These are phyloP conservation scores for Myopa testacea DNA, from an alignment of 2,888 invertebrate species.

Conservation along the genomic window DNA sequence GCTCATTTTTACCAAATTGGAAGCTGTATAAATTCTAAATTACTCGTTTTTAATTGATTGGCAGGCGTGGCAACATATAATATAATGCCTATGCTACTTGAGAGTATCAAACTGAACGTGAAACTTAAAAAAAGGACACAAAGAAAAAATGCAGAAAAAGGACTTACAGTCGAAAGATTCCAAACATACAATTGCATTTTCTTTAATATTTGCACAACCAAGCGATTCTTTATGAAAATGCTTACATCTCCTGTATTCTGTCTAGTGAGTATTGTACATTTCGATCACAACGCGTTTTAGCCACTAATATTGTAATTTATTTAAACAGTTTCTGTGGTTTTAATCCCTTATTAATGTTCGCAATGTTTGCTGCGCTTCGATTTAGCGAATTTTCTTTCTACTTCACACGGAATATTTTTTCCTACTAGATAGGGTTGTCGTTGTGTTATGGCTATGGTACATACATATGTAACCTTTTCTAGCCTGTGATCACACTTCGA, in stretches of 20 bases:
- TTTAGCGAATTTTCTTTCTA: constrained; percentile 31
- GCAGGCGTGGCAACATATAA: not conserved
- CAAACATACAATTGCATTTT: not conserved
- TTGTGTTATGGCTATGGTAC: too few species aligned
- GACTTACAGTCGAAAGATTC: not conserved
- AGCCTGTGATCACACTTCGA: too few species aligned
- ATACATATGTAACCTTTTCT: too few species aligned
- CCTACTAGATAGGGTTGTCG: not conserved
- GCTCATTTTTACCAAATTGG: too few species aligned
- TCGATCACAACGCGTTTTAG: not conserved
- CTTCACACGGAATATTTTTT: constrained; percentile 34
- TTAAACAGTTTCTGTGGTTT: not conserved
- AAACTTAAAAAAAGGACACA: not conserved
- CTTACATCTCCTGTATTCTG: not conserved
- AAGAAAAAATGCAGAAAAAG: not conserved
- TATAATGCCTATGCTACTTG: not conserved
- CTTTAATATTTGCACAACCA: constrained; percentile 28
- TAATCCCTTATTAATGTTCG: constrained; percentile 19
- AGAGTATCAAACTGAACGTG: too few species aligned
- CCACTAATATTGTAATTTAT: not conserved
- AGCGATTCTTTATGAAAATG: constrained; percentile 8
- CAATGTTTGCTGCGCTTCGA: constrained; percentile 20
- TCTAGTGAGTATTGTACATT: not conserved
- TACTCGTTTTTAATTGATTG: too few species aligned
- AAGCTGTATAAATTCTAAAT: too few species aligned